Base-by-base conservation (phyloP, 1,140 invertebrate species). In the Drosophila mayri region DNA sequence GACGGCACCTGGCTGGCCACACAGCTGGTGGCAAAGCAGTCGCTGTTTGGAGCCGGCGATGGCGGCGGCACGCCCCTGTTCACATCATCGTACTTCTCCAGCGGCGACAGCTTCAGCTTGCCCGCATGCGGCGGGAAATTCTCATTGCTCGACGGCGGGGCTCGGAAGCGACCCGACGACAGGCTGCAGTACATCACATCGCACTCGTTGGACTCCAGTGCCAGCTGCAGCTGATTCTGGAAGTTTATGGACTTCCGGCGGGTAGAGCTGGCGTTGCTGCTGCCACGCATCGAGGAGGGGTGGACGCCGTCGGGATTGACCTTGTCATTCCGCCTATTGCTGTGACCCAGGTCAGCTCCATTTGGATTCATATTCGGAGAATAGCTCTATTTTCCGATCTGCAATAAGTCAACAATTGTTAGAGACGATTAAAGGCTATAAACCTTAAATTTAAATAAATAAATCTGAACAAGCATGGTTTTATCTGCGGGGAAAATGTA, bases 11-110 rank as follows among this genome's bases (percentile, higher is more conserved):
- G 70, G 28, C 49, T 44, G 55, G 66, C 37, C 28, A 76, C 43
- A 7, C 57, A 59, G 3, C 50, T 30, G 38, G 28, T 25, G 43
- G 76, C 60, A 49, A 84, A 84, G 32, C 82, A 77, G 46, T 92
- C 92, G 47, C 70, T 88, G 30, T 85, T 92, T 1, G 92, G 92
- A 3, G 92, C 92, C 30, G 92, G 92, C 25, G 92, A 93, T 8
- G 92, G 92, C 14, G 92, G 92, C 1, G 92, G 90, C 5, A 87
- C 49, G 14, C 81, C 83, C 32, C 79, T 79, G 18, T 76, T 49
- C 3, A 76, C 30, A 37, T 92, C 91, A 49, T 92, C 92, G 50
- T 65, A 88, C 10, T 91, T 77, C 18, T 81, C 78, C 28, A 86
- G 61, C 4, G 79, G 64, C 43, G 90, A 79, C 4, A 92, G 75